Evolutionary conservation across 2,888 invertebrate species (phyloP).

Genomic region (Schrankia costaestrigalis): DNA sequence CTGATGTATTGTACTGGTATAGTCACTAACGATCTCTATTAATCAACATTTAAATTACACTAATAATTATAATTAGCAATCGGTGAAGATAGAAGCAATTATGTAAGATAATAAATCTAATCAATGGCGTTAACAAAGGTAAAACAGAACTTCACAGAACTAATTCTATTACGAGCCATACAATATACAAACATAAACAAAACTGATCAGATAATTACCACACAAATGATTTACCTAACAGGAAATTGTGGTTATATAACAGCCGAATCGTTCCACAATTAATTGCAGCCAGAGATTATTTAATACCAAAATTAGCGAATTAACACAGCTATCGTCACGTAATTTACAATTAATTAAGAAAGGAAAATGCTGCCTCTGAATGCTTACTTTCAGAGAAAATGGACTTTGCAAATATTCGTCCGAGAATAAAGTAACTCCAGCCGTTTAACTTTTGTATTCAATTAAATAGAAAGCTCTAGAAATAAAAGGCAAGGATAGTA

Average conservation of each 20-base stretch:
- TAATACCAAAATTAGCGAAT: constrained; percentile 61
- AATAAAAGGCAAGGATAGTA: constrained; percentile 53
- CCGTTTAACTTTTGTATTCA: constrained; percentile 76
- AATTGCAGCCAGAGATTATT: constrained; percentile 34
- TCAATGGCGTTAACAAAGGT: no score
- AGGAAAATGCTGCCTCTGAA: constrained; percentile 69
- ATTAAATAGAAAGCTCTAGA: constrained; percentile 74
- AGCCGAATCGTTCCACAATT: constrained; percentile 17
- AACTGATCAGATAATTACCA: no score
- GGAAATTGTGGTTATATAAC: constrained; percentile 3
- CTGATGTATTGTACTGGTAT: no score
- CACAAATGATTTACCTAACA: no score
- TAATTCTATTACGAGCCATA: no score
- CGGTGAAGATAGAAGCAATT: no score
- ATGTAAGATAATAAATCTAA: no score
- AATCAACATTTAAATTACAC: no score
- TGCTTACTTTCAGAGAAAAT: constrained; percentile 71
- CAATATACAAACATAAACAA: no score
- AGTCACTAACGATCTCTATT: no score
- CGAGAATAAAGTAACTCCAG: constrained; percentile 64
- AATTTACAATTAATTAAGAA: constrained; percentile 78
- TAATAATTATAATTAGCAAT: no score
- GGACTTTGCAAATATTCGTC: constrained; percentile 70
- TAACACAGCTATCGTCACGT: constrained; percentile 72
- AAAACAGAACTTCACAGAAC: no score